Evolutionary conservation across 2,113 vertebrate genomes (phyloP).

Genomic region (Dunckerocampus dactyliophorus): DNA sequence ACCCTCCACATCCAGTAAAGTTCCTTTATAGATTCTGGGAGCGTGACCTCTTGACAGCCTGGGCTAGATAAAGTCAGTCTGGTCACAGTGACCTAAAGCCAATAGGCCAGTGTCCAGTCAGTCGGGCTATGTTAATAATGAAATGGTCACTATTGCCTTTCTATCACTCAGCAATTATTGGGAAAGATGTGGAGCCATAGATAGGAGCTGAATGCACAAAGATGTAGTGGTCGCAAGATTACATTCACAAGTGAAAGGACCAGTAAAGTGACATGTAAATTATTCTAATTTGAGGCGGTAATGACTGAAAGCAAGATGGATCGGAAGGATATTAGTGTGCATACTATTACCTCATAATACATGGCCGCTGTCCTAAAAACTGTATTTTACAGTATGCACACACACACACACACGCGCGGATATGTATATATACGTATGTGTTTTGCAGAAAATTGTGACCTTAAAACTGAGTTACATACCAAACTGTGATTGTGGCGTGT

Average conservation of each 20-base stretch:
- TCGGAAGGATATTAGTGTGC: constrained; percentile 29
- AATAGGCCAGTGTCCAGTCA: constrained; percentile 74
- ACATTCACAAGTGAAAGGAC: constrained; percentile 60
- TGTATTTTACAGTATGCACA: too few relatives aligned
- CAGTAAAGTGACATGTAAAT: constrained; percentile 72
- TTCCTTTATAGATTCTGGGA: constrained; percentile 72
- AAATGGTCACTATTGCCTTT: constrained; percentile 95
- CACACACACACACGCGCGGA: too few relatives aligned
- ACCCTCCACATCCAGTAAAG: constrained; percentile 48
- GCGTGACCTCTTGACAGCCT: constrained; percentile 82
- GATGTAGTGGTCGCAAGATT: constrained; percentile 74
- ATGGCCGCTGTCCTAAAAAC: neutral
- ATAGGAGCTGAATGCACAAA: constrained; percentile 78
- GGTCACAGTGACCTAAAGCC: constrained; percentile 72
- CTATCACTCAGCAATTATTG: constrained; percentile 86
- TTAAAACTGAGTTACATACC: too few relatives aligned
- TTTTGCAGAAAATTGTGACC: too few relatives aligned
- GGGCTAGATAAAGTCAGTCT: constrained; percentile 76
- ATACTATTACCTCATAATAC: constrained; percentile 2
- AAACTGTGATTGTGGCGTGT: too few relatives aligned
- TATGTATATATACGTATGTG: too few relatives aligned
- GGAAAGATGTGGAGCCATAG: constrained; percentile 68
- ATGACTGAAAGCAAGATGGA: constrained; percentile 61
- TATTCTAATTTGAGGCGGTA: constrained; percentile 68
- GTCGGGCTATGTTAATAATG: constrained; percentile 81